Evolutionary conservation across 2,888 invertebrate species (phyloP).

Genomic region (Lochmaea crataegi): DNA sequence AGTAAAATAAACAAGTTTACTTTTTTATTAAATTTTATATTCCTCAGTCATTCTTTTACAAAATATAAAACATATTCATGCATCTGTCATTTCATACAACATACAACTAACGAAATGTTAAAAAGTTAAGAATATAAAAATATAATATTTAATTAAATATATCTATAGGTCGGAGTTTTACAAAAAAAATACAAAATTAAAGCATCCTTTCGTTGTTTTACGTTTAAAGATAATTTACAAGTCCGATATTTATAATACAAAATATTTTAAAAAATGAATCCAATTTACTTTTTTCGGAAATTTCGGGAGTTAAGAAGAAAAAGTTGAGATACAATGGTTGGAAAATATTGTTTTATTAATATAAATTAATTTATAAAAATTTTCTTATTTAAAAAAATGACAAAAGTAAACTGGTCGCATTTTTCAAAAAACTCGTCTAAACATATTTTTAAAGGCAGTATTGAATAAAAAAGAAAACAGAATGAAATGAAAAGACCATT

Average conservation of each 20-base stretch:
- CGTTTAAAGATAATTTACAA: not conserved
- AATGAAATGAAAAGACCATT: too few relatives aligned
- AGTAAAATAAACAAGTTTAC: not conserved
- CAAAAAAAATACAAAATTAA: not conserved
- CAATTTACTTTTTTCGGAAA: not conserved
- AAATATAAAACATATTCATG: slow-evolving; percentile 48
- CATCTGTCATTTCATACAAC: slow-evolving; percentile 26
- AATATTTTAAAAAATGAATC: too few relatives aligned
- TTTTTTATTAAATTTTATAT: slow-evolving; percentile 28
- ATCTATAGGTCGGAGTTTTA: not conserved
- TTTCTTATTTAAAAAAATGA: not conserved
- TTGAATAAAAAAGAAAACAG: not conserved
- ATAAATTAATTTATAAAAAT: too few relatives aligned
- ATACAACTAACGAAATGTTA: slow-evolving; percentile 22
- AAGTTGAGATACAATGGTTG: too few relatives aligned
- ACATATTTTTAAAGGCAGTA: not conserved
- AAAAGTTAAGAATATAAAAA: slow-evolving; percentile 24
- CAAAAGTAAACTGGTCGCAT: not conserved
- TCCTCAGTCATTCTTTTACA: slow-evolving; percentile 50
- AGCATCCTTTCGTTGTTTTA: not conserved
- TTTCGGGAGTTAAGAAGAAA: not conserved
- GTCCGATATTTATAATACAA: not conserved
- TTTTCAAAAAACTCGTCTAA: not conserved
- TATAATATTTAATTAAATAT: slow-evolving; percentile 20
- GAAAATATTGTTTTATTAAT: too few relatives aligned